Percentiles rank a stretch among this genome's conserved stretches.
phyloP scores from a whole-genome alignment of 2,113 vertebrate species.

The Lepisosteus oculatus region DNA sequence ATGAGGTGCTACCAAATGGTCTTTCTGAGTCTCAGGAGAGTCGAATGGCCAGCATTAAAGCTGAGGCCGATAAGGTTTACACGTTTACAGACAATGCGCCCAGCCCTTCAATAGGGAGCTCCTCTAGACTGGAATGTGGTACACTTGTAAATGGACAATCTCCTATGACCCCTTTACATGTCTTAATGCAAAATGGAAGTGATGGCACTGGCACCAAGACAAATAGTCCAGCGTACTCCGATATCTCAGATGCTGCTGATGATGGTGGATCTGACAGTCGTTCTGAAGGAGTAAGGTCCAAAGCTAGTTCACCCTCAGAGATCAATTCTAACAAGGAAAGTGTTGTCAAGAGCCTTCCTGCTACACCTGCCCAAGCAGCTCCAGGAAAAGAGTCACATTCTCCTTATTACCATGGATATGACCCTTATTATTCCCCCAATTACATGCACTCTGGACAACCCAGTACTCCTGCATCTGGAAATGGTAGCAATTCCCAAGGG shows the following conservation, averaged over 20 bases:
- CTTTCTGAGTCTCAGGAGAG: conserved; percentile 88
- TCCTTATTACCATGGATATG: conserved; percentile 89
- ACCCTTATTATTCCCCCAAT: conserved; percentile 89
- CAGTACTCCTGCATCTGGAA: conserved; percentile 69
- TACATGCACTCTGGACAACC: conserved; percentile 84
- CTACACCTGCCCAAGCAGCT: conserved; percentile 57
- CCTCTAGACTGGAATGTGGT: conserved; percentile 80
- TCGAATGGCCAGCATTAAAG: conserved; percentile 95
- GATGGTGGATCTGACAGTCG: conserved; percentile 90
- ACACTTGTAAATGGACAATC: conserved; percentile 76
- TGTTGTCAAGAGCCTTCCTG: conserved; percentile 75
- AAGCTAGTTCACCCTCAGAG: conserved; percentile 80
- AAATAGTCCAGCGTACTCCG: conserved; percentile 95
- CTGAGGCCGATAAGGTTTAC: conserved; percentile 97
- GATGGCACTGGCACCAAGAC: conserved; percentile 78
- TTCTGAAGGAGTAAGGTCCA: conserved; percentile 82
- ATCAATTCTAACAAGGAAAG: conserved; percentile 72
- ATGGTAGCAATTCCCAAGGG: conserved; percentile 61
- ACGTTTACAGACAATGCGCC: conserved; percentile 97
- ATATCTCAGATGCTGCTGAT: conserved; percentile 93
- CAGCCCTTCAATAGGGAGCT: conserved; percentile 93
- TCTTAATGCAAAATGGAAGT: conserved; percentile 67
- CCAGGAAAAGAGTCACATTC: conserved; percentile 84
- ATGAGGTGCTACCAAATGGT: conserved; percentile 80
- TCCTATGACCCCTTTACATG: conserved; percentile 62